Percentiles rank a stretch among this genome's conserved stretches.
These are phyloP conservation scores for Felis catus DNA, from an alignment of 2,113 vertebrate species.

Conservation along the genomic window DNA sequence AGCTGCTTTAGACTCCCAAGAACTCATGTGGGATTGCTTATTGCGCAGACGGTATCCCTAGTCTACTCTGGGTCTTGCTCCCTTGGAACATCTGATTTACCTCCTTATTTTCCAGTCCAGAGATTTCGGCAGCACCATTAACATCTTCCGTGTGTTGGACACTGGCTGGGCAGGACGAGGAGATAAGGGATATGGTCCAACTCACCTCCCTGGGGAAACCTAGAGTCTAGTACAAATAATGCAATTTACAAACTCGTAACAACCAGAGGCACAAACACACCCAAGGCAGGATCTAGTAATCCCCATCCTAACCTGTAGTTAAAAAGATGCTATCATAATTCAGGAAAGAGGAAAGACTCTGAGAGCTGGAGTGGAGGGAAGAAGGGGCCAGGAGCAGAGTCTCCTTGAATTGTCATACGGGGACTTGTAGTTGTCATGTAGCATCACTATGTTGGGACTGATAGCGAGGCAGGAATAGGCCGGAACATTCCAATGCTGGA, in stretches of 20 bases:
- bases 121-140: neutral
- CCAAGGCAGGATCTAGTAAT: neutral
- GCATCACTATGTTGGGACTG: too few relatives aligned
- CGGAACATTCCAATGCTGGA: neutral
- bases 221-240: neutral
- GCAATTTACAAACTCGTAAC: neutral
- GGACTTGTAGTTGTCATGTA: too few relatives aligned
- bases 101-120: neutral
- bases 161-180: neutral
- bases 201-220: neutral
- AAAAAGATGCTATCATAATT: neutral
- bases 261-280: neutral
- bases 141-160: neutral
- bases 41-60: neutral
- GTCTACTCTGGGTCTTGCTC: neutral
- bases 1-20: neutral
- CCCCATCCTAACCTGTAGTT: neutral
- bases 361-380: neutral
- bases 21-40: neutral
- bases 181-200: neutral
- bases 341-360: neutral
- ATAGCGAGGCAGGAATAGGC: rapidly evolving
- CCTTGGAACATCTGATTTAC: neutral
- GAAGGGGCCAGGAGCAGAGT: neutral
- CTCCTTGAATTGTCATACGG: neutral